Conservation (phyloP, 2,113 vertebrate species). For the Oryzias curvinotus region DNA sequence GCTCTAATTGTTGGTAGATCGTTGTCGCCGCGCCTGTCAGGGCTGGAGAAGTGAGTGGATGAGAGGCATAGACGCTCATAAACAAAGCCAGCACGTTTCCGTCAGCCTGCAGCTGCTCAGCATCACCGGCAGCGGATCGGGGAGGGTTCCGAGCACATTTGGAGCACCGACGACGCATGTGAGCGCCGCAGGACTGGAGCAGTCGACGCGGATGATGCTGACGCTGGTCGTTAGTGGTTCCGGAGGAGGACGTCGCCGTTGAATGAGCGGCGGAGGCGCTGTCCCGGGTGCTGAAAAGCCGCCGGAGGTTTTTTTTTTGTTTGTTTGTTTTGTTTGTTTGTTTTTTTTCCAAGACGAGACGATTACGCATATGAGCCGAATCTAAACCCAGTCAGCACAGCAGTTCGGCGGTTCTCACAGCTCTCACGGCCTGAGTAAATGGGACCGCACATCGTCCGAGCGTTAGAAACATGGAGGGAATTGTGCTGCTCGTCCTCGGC, state of each 20-base stretch:
- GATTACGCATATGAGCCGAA: conserved; percentile 48
- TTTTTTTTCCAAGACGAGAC: conserved; percentile 30
- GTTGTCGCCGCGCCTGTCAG: neutral
- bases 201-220: conserved; percentile 3
- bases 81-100: conserved; percentile 56
- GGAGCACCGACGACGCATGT: conserved; percentile 24
- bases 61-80: conserved; percentile 33
- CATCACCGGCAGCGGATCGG: conserved; percentile 13
- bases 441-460: conserved; percentile 64
- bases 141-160: conserved; percentile 33
- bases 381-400: conserved; percentile 41
- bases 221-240: neutral
- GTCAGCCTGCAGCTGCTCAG: conserved; percentile 58
- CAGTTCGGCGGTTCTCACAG: conserved; percentile 28
- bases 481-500: conserved; percentile 70
- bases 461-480: conserved; percentile 72
- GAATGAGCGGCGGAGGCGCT: conserved; percentile 31
- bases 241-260: conserved; percentile 7
- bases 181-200: conserved; percentile 1
- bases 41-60: conserved; percentile 17
- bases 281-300: neutral
- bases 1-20: neutral
- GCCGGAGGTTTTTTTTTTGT: neutral
- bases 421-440: conserved; percentile 57
- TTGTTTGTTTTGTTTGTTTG: too few relatives aligned